These are phyloP conservation scores for Lasioglossum zephyrum DNA, from an alignment of 2,888 invertebrate genomes.

Conservation along the genomic window DNA sequence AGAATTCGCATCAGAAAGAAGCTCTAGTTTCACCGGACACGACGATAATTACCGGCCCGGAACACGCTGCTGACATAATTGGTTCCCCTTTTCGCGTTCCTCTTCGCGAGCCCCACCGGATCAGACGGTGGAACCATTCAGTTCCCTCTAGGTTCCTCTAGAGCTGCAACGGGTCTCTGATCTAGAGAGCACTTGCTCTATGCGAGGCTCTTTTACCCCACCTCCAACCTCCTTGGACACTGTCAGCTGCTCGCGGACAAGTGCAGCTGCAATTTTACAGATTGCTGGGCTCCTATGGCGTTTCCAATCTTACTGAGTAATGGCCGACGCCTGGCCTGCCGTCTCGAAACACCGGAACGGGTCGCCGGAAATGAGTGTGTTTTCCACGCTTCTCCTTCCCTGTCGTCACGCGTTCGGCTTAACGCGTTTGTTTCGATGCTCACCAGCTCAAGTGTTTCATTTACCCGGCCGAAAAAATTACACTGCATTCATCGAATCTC, in stretches of 20 bases:
- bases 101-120: slow-evolving; percentile 31
- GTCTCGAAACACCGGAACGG: background rate
- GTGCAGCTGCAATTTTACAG: slow-evolving; percentile 22
- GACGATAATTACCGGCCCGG: slow-evolving; percentile 57
- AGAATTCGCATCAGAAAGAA: slow-evolving; percentile 28
- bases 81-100: slow-evolving; percentile 52
- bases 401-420: background rate
- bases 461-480: background rate
- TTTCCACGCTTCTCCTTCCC: background rate
- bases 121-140: background rate
- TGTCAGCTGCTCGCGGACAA: slow-evolving; percentile 17
- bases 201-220: background rate
- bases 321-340: background rate
- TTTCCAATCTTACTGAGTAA: background rate
- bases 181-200: background rate
- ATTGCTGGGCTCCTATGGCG: background rate
- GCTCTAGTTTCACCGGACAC: slow-evolving; percentile 48
- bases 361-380: background rate
- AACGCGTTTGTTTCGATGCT: background rate
- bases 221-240: background rate
- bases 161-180: background rate
- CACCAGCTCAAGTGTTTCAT: background rate
- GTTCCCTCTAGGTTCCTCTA: background rate
- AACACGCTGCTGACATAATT: slow-evolving; percentile 60
- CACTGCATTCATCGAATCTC: background rate